Conservation (phyloP, 2,113 vertebrate genomes). For the Gymnocephalus cernua region DNA sequence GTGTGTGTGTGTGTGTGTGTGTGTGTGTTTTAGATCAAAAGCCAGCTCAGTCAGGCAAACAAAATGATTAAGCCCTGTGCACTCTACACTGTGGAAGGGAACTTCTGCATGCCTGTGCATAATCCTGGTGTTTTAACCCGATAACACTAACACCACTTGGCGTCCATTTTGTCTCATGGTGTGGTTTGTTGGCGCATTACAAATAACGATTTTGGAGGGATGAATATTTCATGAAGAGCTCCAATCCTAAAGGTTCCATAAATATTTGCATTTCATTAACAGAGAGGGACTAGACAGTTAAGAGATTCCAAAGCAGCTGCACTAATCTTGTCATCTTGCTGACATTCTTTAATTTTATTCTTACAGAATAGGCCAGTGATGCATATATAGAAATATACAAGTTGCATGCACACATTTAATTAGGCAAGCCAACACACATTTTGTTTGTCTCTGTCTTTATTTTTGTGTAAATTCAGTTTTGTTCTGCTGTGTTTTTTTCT, state of each 20-base stretch:
- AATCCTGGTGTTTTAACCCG: slow-evolving; percentile 18
- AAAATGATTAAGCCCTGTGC: neutral
- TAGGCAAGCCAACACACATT: neutral
- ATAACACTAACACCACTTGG: neutral
- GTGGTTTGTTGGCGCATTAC: slow-evolving; percentile 37
- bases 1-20: neutral
- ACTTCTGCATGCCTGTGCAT: slow-evolving; percentile 1
- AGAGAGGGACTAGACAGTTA: neutral
- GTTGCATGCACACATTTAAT: slow-evolving; percentile 6
- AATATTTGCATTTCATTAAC: slow-evolving; percentile 36
- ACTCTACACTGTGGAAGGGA: neutral
- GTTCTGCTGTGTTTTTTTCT: neutral
- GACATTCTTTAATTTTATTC: slow-evolving; percentile 11
- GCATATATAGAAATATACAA: neutral
- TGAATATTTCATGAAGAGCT: slow-evolving; percentile 23
- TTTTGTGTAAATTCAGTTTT: neutral
- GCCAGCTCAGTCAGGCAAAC: slow-evolving; percentile 31
- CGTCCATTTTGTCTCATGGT: slow-evolving; percentile 1
- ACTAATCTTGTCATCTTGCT: slow-evolving; percentile 1
- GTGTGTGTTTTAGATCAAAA: slow-evolving; percentile 9
- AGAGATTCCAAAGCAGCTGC: slow-evolving; percentile 5
- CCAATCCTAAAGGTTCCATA: slow-evolving; percentile 2
- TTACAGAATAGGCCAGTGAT: neutral
- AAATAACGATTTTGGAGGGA: slow-evolving; percentile 17
- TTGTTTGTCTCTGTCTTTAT: neutral